Evolutionary conservation across 2,797 vertebrate species (phyloP).

Genomic region (Cheirogaleus major): DNA sequence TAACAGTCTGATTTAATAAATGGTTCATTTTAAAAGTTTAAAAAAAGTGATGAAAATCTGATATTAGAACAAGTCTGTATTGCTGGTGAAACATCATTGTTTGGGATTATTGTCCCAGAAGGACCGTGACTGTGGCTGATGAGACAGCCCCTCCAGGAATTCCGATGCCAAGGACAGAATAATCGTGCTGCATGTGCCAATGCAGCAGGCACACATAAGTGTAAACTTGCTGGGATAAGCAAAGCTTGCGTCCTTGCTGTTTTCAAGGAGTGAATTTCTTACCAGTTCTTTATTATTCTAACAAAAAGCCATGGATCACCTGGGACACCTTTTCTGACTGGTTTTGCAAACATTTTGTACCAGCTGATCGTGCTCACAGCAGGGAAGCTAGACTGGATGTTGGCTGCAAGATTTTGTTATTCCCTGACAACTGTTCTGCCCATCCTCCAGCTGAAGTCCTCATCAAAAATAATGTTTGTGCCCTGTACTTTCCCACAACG

Average conservation of each 20-base stretch:
- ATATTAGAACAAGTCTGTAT: neutral
- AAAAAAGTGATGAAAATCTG: neutral
- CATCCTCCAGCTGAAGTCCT: neutral
- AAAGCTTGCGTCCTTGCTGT: neutral
- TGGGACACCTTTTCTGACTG: neutral
- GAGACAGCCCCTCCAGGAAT: neutral
- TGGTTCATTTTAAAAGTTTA: constrained; percentile 87
- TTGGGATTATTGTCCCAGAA: neutral
- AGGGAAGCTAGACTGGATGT: neutral
- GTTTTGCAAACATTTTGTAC: neutral
- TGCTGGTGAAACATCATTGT: neutral
- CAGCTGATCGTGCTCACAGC: neutral
- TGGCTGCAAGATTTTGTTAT: neutral
- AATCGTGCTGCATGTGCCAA: neutral
- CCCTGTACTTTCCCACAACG: neutral
- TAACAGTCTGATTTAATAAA: constrained; percentile 99
- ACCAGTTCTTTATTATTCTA: neutral
- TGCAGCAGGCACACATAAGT: neutral
- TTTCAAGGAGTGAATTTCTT: neutral
- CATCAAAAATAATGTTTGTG: neutral
- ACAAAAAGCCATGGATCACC: neutral
- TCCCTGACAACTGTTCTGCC: neutral
- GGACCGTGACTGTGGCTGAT: rapidly evolving
- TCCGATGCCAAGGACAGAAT: neutral
- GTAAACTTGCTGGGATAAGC: neutral